A percentile compares a stretch with the other conserved stretches of the same genome.
Evolutionary conservation across 2,888 invertebrate genomes (phyloP).

Genomic region (Rhodophaea formosa): DNA sequence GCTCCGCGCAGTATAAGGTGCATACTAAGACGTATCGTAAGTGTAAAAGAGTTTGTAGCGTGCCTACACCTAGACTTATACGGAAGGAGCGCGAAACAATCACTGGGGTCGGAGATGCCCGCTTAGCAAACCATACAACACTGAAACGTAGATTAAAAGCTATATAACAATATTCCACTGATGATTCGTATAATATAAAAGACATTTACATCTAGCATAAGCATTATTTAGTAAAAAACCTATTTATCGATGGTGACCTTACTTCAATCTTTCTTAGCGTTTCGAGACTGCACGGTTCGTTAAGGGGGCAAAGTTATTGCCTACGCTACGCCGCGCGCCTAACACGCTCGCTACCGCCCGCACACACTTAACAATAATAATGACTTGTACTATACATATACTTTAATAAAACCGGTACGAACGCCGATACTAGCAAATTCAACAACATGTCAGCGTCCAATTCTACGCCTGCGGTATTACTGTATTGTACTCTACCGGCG

Average conservation of each 20-base stretch:
- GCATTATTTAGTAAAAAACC: neutral
- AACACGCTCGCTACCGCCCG: slow-evolving; percentile 1
- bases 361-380: slow-evolving; percentile 10
- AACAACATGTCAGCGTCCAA: neutral
- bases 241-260: neutral
- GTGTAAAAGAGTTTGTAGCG: slow-evolving; percentile 48
- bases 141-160: neutral
- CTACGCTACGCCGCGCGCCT: slow-evolving; percentile 19
- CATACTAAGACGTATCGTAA: slow-evolving; percentile 36
- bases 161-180: neutral
- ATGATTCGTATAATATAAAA: neutral
- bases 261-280: neutral
- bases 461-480: neutral
- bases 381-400: slow-evolving; percentile 21
- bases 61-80: slow-evolving; percentile 45
- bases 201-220: neutral
- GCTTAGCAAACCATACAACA: neutral
- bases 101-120: slow-evolving; percentile 24
- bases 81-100: slow-evolving; percentile 45
- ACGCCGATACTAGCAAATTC: neutral
- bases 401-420: slow-evolving; percentile 1
- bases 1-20: slow-evolving; percentile 38
- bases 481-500: slow-evolving; percentile 7
- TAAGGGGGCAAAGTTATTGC: slow-evolving; percentile 10
- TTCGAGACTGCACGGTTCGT: slow-evolving; percentile 14